Evolutionary conservation across 2,113 vertebrate species (phyloP), one percentile per base, ranked within the genome.

Genomic region (Rostratula benghalensis): DNA sequence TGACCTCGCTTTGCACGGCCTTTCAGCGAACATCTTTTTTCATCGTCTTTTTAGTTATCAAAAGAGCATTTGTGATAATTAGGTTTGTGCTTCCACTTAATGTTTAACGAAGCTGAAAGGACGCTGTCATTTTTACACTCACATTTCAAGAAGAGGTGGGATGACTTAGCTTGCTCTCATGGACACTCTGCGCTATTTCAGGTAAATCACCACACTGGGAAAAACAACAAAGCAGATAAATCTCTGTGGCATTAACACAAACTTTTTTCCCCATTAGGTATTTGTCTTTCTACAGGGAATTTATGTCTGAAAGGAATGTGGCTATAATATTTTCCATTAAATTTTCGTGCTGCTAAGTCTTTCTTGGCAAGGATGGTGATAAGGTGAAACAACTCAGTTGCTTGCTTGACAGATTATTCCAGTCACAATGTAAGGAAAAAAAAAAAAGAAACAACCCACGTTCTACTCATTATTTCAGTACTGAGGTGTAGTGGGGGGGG

Each of bases 311-410:
- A 87, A 96, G 73, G 71, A 96, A 92, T 68, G 80, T 39, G 33
- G 33, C 69, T 69, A 87, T 82, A 93, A 71, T 75, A 93, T 91
- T 83, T 97, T 96, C 94, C 90, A 92, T 85, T 73, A 73, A 89
- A 91, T 83, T 94, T 92, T 61, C 65, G 48, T 3, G 31, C 83
- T 73, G 45, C 45, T 96, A 83, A 69, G 91, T 83, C 89, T 79
- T 95, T 43, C 86, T 94, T 95, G 86, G 90, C 83, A 89, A 75
- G 91, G 45, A 28, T 1, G 64, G 41, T 89, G 74, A 7, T 73
- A 92, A 61, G 74, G 87, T 94, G 68, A 76, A 91, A 89, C 67
- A 90, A 71, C 64, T 78, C 90, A 81, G 57, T 30, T 75, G 79
- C 71, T 77, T 81, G 43, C 75, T 90, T 95, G 85, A 92, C 76